Evolutionary conservation across 2,113 vertebrate species (phyloP), one percentile per base, ranked within the genome.

Genomic region (Lepidothrix coronata): DNA sequence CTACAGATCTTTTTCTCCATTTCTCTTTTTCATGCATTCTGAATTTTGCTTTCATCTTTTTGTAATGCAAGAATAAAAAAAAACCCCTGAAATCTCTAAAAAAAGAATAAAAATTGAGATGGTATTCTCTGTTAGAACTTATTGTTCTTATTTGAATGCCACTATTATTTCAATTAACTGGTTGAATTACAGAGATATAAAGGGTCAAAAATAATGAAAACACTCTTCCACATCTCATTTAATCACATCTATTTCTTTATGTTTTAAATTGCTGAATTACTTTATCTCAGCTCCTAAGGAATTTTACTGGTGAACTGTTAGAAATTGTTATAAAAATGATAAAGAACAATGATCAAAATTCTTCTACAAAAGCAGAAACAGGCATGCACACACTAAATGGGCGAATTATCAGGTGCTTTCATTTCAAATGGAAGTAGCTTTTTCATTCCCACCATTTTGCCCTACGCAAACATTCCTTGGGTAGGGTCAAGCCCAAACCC

Each of bases 351-450:
- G n/a, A 73, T 43, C 46, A 43, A 9, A 55, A 7, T 76, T 79
- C 14, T 65, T 30, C 10, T 51, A 11, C 0, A 8, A 73, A 80
- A 83, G 19, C 28, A 68, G 79, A 89, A 86, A 43, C 15, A 46
- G 25, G 2, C 14, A 35, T 0, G 2, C 2, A 17, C 6, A 30
- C 6, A 4, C 2, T 46, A 65, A 55, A 51, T 30, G 2, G 18
- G 3, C 33, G 23, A 79, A 51, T 43, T 72, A 18, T 2, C 35
- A 61, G 17, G 63, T 17, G 5, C 3, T 79, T 67, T 76, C 1
- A 31, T 85, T 91, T 61, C 17, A 79, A 51, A 57, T 46, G 3
- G 41, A 35, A 52, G 6, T 3, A 35, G 5, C 2, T 8, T 68
- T 65, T 77, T 61, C 16, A 48, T 73, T 86, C 33, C 12, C 41